These are phyloP conservation scores for Tachycineta bicolor DNA, from an alignment of 2,113 vertebrate species.

Conservation along the genomic window DNA sequence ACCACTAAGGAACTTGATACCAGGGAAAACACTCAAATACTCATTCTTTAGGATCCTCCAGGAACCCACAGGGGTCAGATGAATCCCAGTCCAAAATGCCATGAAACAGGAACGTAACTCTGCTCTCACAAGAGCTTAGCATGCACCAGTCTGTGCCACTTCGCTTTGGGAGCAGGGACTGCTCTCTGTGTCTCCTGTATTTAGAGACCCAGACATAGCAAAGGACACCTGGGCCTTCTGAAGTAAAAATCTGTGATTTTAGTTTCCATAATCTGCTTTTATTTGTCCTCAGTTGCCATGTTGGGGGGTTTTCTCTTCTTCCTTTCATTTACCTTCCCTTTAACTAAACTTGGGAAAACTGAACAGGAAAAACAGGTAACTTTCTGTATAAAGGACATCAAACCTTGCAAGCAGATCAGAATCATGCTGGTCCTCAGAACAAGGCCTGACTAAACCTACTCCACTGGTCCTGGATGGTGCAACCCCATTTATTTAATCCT, in stretches of 20 bases:
- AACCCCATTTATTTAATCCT: background rate
- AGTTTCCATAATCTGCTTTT: background rate
- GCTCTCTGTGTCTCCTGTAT: background rate
- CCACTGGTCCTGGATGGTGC: background rate
- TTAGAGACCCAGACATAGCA: background rate
- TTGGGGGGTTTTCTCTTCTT: background rate
- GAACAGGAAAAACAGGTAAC: background rate
- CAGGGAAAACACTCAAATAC: background rate
- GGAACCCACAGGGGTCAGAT: background rate
- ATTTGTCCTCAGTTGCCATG: background rate
- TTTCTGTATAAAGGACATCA: background rate
- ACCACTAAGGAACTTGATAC: background rate
- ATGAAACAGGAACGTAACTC: fast-evolving
- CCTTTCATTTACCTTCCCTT: background rate
- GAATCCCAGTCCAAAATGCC: background rate
- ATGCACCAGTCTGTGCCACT: background rate
- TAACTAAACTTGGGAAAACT: background rate
- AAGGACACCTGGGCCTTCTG: background rate
- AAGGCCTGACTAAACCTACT: background rate
- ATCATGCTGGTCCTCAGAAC: background rate
- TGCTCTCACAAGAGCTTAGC: background rate
- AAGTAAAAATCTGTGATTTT: background rate
- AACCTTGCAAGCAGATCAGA: background rate
- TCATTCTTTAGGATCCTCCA: background rate
- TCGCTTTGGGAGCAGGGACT: background rate